Base-by-base conservation (phyloP, 2,113 vertebrate genomes). In the Seriola rivoliana region DNA sequence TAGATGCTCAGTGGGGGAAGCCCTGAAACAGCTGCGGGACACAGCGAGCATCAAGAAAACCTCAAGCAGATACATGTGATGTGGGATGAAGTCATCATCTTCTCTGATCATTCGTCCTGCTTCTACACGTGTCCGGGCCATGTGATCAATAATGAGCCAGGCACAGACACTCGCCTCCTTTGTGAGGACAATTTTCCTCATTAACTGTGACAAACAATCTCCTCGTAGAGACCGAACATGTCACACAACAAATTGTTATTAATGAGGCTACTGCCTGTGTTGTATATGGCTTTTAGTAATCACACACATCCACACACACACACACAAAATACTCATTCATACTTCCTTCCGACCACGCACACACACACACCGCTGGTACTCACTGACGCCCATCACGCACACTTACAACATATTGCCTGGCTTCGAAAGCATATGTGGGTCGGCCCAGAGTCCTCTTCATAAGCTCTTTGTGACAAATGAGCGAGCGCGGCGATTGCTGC, bases 371-470 rank as follows among this genome's bases (percentile, higher is more conserved):
- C 32, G 4, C 69, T 44, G 62, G 40, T 65, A 60, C 73, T 83
- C 82, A 74, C 76, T 58, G 59, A 29, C 48, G 21, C 66, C 71
- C 38, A n/a, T 88, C 93, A 83, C 81, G 62, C 92, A 81, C 92
- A 99, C 98, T 99, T 99, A 99, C 98, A 96, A 99, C 94, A 92
- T 98, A 97, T 82, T 97, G 97, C 95, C 97, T 98, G 95, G 98
- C 98, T 96, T 99, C 97, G 94, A 97, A 82, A 93, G 98, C 97
- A 96, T 96, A 97, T 74, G 98, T 99, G 93, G 97, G 97, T 87
- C 93, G 97, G 93, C 98, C 98, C 96, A 98, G 94, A 75, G 97
- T 98, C 97, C 97, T 98, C 97, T 99, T 99, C 97, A 97, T 96
- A 89, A 98, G 95, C 93, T 99, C 97, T 98, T 96, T 98, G 96